Evolutionary conservation across 2,888 invertebrate genomes (phyloP), one percentile per base, ranked within the genome.

Genomic region (Volucella inflata): DNA sequence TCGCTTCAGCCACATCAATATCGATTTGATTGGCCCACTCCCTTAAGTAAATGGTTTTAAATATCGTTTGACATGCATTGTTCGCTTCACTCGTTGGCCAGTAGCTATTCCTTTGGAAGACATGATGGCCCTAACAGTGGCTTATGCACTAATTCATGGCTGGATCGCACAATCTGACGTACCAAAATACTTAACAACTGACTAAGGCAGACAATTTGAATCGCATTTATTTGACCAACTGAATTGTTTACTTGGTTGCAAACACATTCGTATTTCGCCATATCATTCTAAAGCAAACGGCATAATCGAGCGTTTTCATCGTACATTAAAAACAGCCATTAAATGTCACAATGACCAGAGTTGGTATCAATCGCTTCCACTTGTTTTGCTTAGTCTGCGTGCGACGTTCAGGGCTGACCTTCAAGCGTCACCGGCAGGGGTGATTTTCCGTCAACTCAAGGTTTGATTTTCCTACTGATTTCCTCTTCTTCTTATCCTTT

Each of bases 131-230:
- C 81, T 76, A 12, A 87, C 84, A 1, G 85, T 88, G 2, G 91
- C 91, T 0, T 62, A 80, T n/a, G 89, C 90, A 1, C 88, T 93
- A 8, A 71, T 90, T 16, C 46, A 65, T 0, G 82, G 87, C 0
- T 93, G 93, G 21, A 89, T 93, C 1, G 70, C 92, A 0, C 87
- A 92, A 10, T 93, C 90, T 75, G 92, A 93, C 0, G 88, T 90
- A 11, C 93, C 92, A 2, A 74, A 40, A 4, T 87, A 91, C 8
- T 90, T 91, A 6, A 91, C 91, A 14, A 90, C 91, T 11, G 91
- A 92, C 88, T 89, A 90, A 87, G 91, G 92, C 40, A 74, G 89
- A 38, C 91, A 92, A 77, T 92, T 92, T 67, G 89, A 90, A 60
- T 89, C 90, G 59, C 81, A n/a, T n/a, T n/a, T n/a, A n/a, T n/a